Base-by-base conservation (phyloP, 2,113 vertebrate species). In the Salvator merianae region DNA sequence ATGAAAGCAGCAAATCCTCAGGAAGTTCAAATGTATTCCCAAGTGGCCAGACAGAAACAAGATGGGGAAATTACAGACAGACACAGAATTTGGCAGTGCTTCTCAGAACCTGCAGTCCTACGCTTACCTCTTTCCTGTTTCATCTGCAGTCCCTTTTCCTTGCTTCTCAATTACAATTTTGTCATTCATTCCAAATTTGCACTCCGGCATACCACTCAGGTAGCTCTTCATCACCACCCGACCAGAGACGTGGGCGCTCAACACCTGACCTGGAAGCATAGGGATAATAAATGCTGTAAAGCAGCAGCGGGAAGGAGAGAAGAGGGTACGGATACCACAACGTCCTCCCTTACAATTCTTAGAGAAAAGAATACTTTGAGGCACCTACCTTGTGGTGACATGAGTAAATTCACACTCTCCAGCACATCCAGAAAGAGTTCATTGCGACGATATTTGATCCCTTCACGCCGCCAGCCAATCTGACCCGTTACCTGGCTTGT, bases 171-270 rank as follows among this genome's bases (percentile, higher is more conserved):
- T 99, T 30, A 99, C 98, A 47, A 99, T 99, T 96, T 99, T 99
- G 96, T 99, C 98, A 70, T 99, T 99, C 98, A 99, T 99, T 89
- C 99, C 99, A 82, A 99, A 99, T 92, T 99, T 99, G 96, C 99
- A 99, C 92, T 99, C 98, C 0, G 99, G 99, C 99, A 99, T 99
- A 74, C 99, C 99, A 32, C 98, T 99, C 91, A 99, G 96, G 73
- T 99, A 99, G 95, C 98, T 99, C 97, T 99, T 99, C 98, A 99
- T 99, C 86, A 99, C 98, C 62, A 99, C 99, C 83, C 99, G 97
- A 84, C 99, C 99, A 0, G 98, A 99, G 87, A 99, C 98, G 0
- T 99, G 98, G 62, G 99, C 99, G 1, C 98, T 99, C 91, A 99
- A 96, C 87, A 99, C 99, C 93, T 99, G 99, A 88, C 99, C 98